Conservation (phyloP, 2,113 vertebrate species). For the Ceyx cyanopectus region DNA sequence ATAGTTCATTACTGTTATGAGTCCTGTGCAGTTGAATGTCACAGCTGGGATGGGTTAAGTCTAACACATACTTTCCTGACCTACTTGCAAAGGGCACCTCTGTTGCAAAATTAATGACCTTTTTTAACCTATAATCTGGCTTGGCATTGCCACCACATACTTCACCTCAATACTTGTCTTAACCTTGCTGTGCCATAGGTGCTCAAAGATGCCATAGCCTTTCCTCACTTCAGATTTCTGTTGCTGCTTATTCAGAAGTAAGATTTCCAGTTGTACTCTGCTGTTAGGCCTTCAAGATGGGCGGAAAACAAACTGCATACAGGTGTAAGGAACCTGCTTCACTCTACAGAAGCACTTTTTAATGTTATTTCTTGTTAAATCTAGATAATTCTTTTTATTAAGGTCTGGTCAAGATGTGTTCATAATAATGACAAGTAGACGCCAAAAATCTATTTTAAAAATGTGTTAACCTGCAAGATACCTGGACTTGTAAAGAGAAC, state of each 20-base stretch:
- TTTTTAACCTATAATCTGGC: not conserved
- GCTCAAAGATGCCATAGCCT: not conserved
- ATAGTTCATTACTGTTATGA: not conserved
- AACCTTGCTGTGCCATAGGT: not conserved
- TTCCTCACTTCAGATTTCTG: not conserved
- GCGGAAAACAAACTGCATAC: not conserved
- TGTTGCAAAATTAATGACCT: slow-evolving; percentile 9
- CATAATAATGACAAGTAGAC: not conserved
- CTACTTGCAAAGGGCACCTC: not conserved
- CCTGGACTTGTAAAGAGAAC: not conserved
- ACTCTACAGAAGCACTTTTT: not conserved
- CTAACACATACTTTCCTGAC: not conserved
- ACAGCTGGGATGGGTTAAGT: not conserved
- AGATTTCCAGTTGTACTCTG: not conserved
- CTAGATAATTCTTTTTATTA: not conserved
- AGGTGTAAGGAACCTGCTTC: not conserved
- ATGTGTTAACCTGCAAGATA: not conserved
- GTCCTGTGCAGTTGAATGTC: not conserved
- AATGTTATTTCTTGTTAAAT: not conserved
- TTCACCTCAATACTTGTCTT: not conserved
- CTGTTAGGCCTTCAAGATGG: not conserved
- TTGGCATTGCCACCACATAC: not conserved
- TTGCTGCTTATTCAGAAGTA: not conserved
- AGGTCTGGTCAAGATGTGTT: not conserved
- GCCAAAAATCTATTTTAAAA: not conserved